Conservation (phyloP, 2,797 vertebrate species). For the Alauda arvensis region DNA sequence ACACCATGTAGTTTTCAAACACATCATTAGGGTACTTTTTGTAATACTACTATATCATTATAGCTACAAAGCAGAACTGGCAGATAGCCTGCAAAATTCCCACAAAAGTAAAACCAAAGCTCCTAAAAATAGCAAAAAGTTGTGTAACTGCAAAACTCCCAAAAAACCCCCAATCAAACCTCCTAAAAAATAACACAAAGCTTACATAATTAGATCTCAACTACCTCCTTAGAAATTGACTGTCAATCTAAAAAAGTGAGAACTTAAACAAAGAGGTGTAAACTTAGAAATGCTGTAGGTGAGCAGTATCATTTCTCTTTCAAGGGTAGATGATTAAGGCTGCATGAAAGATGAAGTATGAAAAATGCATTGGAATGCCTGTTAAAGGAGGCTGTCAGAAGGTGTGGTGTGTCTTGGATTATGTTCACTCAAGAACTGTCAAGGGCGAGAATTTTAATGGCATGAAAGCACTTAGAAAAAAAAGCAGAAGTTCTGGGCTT, state of each 20-base stretch:
- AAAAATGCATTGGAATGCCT: conserved; percentile 44
- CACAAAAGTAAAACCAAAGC: background rate
- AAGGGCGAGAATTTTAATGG: conserved; percentile 35
- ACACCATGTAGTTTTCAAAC: background rate
- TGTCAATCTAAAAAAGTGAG: background rate
- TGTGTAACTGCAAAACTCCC: background rate
- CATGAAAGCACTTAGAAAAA: background rate
- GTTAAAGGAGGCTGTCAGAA: conserved; percentile 43
- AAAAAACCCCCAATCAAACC: background rate
- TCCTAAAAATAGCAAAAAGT: background rate
- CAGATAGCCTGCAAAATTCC: background rate
- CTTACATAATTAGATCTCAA: background rate
- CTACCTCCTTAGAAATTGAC: background rate
- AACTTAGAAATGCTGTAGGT: conserved; percentile 12
- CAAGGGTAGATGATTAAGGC: conserved; percentile 21
- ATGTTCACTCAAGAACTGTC: conserved; percentile 17
- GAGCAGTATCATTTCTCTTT: background rate
- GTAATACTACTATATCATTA: background rate
- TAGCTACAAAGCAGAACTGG: background rate
- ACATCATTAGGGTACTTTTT: background rate
- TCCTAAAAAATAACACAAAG: background rate
- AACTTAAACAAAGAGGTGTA: conserved; percentile 13
- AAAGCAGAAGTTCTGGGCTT: background rate
- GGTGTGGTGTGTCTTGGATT: conserved; percentile 40
- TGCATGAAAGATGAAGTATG: conserved; percentile 48